Percentiles rank a stretch among this genome's conserved stretches.
Conservation (phyloP, 2,888 invertebrate species). For the Sphinx pinastri region DNA sequence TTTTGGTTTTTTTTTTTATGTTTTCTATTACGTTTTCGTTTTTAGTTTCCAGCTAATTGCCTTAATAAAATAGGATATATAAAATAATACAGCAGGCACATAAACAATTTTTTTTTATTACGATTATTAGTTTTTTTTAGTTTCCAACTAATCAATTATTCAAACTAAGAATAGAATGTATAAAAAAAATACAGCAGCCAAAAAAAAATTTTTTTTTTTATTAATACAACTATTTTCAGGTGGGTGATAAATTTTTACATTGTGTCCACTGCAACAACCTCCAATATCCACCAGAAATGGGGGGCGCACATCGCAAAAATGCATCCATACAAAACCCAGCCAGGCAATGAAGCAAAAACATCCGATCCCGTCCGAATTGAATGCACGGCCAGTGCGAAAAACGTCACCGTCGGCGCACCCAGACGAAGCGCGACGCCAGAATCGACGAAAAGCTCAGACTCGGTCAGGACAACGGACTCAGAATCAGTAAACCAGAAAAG, state of each 20-base stretch:
- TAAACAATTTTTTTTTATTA: too few species aligned
- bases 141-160: not conserved
- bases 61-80: too few species aligned
- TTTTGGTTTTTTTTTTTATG: not conserved
- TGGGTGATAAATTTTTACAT: not conserved
- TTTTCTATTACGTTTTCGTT: not conserved
- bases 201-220: too few species aligned
- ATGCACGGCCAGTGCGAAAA: not conserved
- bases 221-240: not conserved
- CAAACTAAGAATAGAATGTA: too few species aligned
- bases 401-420: not conserved
- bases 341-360: not conserved
- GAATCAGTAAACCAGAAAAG: not conserved
- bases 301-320: not conserved
- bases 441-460: not conserved
- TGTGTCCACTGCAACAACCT: conserved; percentile 8
- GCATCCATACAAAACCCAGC: not conserved
- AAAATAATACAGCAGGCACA: too few species aligned
- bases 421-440: not conserved
- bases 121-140: not conserved
- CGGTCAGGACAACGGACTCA: not conserved
- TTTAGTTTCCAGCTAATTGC: not conserved
- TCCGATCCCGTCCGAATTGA: not conserved
- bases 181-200: not conserved
- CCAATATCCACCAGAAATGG: not conserved